phyloP scores from a whole-genome alignment of 2,888 invertebrate species.

The Mellilla xanthometata region DNA sequence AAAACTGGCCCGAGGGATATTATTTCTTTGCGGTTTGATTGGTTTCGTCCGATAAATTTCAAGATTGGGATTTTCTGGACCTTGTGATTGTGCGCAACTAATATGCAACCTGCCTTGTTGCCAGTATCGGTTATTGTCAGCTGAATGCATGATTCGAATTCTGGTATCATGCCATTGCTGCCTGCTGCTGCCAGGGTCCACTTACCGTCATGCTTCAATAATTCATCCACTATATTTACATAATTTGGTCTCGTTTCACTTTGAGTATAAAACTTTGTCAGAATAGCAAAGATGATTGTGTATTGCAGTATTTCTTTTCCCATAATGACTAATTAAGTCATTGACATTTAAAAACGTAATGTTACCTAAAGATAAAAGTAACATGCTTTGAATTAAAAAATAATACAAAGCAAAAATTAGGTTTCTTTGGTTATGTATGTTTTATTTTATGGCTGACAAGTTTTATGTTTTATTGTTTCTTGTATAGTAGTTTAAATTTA shows the following conservation, averaged over 20 bases:
- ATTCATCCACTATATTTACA: not conserved
- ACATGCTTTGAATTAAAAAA: too few species aligned
- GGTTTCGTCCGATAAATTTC: not conserved
- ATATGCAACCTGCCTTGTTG: not conserved
- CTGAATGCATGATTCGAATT: not conserved
- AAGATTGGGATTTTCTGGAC: not conserved
- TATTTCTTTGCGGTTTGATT: not conserved
- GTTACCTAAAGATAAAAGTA: too few species aligned
- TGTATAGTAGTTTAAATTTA: not conserved
- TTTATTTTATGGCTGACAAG: too few species aligned
- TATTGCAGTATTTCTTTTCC: not conserved
- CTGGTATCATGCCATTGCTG: not conserved
- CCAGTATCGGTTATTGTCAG: not conserved
- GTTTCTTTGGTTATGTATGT: too few species aligned
- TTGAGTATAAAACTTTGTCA: not conserved
- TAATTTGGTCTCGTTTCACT: not conserved
- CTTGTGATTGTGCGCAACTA: slow-evolving; percentile 3
- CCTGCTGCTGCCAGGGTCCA: slow-evolving; percentile 5
- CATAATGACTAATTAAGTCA: too few species aligned
- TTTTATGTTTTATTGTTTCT: too few species aligned
- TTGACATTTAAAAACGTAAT: too few species aligned
- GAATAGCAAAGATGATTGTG: not conserved
- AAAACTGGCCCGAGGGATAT: not conserved
- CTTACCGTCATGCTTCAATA: slow-evolving; percentile 1
- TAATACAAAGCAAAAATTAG: too few species aligned